Conservation (phyloP, 2,888 invertebrate genomes). For the Ochlodes sylvanus region DNA sequence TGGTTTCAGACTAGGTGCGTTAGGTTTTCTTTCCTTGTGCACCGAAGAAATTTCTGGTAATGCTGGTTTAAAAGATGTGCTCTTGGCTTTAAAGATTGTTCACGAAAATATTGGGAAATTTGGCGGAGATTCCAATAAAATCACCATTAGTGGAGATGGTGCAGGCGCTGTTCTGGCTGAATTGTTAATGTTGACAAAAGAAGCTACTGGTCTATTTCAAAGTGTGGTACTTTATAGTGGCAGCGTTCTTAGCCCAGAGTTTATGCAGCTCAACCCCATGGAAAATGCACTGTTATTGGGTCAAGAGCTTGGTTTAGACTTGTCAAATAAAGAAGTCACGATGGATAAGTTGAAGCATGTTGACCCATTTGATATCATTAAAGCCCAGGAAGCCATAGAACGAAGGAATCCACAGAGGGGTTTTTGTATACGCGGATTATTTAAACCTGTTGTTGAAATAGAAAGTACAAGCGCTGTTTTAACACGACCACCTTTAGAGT, state of each 20-base stretch:
- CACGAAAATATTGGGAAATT: slow-evolving; percentile 54
- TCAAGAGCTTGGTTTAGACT: slow-evolving; percentile 41
- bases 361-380: slow-evolving; percentile 47
- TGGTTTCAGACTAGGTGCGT: slow-evolving; percentile 55
- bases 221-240: slow-evolving; percentile 50
- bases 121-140: slow-evolving; percentile 52
- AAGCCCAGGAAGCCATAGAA: slow-evolving; percentile 43
- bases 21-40: slow-evolving; percentile 59
- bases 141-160: slow-evolving; percentile 59
- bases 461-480: slow-evolving; percentile 54
- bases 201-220: slow-evolving; percentile 51
- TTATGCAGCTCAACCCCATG: slow-evolving; percentile 45
- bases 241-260: slow-evolving; percentile 49
- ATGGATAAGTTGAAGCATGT: slow-evolving; percentile 42
- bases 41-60: slow-evolving; percentile 56
- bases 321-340: slow-evolving; percentile 36
- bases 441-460: slow-evolving; percentile 66
- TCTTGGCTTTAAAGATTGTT: slow-evolving; percentile 55
- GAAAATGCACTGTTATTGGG: slow-evolving; percentile 45
- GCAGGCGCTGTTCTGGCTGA: slow-evolving; percentile 59
- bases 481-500: slow-evolving; percentile 56
- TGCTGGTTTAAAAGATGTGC: slow-evolving; percentile 59
- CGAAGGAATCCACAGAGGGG: slow-evolving; percentile 42
- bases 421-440: slow-evolving; percentile 47
- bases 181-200: slow-evolving; percentile 54